Base-by-base conservation (phyloP, 2,113 vertebrate genomes). In the Oryzias javanicus region DNA sequence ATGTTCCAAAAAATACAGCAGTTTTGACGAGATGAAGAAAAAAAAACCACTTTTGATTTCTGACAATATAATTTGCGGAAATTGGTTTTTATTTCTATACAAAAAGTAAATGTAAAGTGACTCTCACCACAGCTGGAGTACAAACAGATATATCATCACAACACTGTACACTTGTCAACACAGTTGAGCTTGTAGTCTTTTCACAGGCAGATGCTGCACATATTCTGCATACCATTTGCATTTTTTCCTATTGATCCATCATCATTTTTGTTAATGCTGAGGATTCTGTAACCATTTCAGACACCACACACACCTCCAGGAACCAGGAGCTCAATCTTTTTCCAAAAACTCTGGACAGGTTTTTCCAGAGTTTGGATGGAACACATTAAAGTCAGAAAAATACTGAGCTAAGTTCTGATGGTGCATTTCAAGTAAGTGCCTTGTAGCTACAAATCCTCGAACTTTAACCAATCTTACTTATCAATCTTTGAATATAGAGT, bases 161-260 rank as follows among this genome's bases (percentile, higher is more conserved):
- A 55, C 70, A 88, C 73, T 44, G 57, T 68, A 76, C 75, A 73
- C n/a, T 67, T 47, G 61, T 64, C 42, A 68, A 73, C 74, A 81
- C 66, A 71, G 77, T 55, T 81, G 48, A 74, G 88, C 78, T 68
- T 13, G 16, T 69, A 73, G 88, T 90, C 86, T 90, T 90, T 90
- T 90, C 88, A 90, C 88, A 88, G 83, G 86, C 86, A 88, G 86
- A 86, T 77, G 55, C 67, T 65, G 54, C 27, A 56, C 15, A 20
- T 46, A 18, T 14, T 12, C 45, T 40, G 64, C 5, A 35, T 65
- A 60, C 44, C 8, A 0, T 35, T 15, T 47, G 2, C 40, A 70
- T 74, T 66, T 70, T 66, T 67, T 54, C 16, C 29, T 14, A 54
- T 42, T 42, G 15, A 2, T 16, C 15, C 55, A 7, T 55, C 27